Evolutionary conservation across 2,888 invertebrate genomes (phyloP).

Genomic region (Ochlodes sylvanus): DNA sequence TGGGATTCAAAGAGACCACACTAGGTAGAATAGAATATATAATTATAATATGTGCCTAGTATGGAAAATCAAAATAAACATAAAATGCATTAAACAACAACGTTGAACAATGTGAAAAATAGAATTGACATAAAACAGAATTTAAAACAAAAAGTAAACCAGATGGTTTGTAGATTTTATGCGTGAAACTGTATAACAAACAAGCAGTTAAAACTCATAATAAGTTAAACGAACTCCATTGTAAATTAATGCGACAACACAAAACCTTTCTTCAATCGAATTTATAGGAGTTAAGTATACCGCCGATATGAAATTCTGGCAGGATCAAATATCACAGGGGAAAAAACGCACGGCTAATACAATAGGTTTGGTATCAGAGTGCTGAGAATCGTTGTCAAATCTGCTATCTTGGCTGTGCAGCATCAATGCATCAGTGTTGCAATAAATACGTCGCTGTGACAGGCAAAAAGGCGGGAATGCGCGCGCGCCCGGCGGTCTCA

Average conservation of each 20-base stretch:
- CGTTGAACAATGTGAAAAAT: too few relatives aligned
- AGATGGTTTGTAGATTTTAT: not conserved
- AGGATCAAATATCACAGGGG: conserved; percentile 64
- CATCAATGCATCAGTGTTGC: conserved; percentile 66
- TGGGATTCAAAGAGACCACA: too few relatives aligned
- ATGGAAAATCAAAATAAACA: too few relatives aligned
- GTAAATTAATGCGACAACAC: conserved; percentile 39
- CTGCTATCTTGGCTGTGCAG: conserved; percentile 63
- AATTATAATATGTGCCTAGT: too few relatives aligned
- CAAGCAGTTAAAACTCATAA: conserved; percentile 24
- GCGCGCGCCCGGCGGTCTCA: conserved; percentile 73
- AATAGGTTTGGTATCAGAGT: conserved; percentile 70
- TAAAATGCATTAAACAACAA: too few relatives aligned
- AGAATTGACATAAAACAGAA: too few relatives aligned
- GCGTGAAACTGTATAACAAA: conserved; percentile 13
- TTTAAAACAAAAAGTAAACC: not conserved
- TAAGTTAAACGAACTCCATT: conserved; percentile 28
- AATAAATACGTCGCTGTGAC: conserved; percentile 76
- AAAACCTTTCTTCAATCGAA: conserved; percentile 36
- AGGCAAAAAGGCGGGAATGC: conserved; percentile 77
- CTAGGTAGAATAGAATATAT: too few relatives aligned
- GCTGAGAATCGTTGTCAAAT: conserved; percentile 74
- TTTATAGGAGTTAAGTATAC: conserved; percentile 37
- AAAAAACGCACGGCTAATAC: conserved; percentile 66
- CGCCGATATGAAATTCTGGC: conserved; percentile 62